A percentile compares a stretch with the other conserved stretches of the same genome.
Conservation (phyloP, 2,797 vertebrate species). For the Myotis pilosus region DNA sequence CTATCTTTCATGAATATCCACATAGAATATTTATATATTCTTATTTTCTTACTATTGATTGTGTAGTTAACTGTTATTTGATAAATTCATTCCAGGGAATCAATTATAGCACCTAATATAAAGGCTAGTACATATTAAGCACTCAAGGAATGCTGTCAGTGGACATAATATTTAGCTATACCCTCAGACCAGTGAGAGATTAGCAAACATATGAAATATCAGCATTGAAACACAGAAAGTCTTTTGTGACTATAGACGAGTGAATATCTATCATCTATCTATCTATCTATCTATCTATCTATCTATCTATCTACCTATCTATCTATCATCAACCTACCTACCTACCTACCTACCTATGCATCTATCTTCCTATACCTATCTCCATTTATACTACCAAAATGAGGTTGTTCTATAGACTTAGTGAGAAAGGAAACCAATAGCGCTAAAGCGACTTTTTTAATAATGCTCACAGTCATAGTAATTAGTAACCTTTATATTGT, state of each 20-base stretch:
- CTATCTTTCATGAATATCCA: neutral
- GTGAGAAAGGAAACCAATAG: neutral
- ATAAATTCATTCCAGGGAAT: neutral
- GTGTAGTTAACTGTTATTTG: neutral
- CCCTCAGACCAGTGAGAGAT: neutral
- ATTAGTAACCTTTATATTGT: neutral
- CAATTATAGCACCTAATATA: neutral
- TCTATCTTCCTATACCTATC: neutral
- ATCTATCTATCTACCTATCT: neutral
- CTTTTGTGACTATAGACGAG: neutral
- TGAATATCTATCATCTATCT: neutral
- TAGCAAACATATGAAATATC: neutral
- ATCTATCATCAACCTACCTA: neutral
- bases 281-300: neutral
- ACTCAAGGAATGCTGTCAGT: neutral
- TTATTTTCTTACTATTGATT: constrained; percentile 6
- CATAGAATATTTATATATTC: neutral
- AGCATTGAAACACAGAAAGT: neutral
- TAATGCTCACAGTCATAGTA: neutral
- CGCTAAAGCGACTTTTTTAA: neutral
- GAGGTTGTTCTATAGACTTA: neutral
- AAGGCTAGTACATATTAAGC: neutral
- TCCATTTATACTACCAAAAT: neutral
- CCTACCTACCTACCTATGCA: neutral
- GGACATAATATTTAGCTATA: neutral